These are phyloP conservation scores for Silurus meridionalis DNA, from an alignment of 2,113 vertebrate species.

Conservation along the genomic window DNA sequence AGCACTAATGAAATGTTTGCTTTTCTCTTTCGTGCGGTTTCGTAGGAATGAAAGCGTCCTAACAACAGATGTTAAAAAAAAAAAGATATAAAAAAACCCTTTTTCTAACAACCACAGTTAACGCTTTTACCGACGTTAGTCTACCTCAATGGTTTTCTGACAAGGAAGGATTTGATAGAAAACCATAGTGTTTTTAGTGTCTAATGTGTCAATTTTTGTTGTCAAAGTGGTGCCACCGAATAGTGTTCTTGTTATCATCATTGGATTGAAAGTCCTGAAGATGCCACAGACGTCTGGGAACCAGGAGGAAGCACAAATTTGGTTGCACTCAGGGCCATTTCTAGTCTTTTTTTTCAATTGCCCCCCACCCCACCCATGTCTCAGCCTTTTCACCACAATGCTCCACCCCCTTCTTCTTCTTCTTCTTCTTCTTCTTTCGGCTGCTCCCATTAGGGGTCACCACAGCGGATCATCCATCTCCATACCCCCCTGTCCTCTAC, in stretches of 20 bases:
- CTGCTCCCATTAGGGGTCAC: too few relatives aligned
- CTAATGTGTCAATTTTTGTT: too few relatives aligned
- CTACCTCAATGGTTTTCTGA: not conserved
- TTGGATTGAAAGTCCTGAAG: not conserved
- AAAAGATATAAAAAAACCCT: not conserved
- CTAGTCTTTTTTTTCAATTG: too few relatives aligned
- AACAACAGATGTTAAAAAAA: not conserved
- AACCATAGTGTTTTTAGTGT: not conserved
- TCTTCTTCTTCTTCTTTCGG: too few relatives aligned
- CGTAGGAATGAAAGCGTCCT: not conserved
- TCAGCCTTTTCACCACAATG: too few relatives aligned
- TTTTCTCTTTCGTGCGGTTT: not conserved
- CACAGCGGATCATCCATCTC: too few relatives aligned
- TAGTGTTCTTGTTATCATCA: not conserved
- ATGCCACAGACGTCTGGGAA: not conserved
- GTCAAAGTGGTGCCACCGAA: not conserved
- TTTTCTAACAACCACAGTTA: not conserved
- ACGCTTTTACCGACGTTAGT: not conserved
- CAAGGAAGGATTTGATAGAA: not conserved
- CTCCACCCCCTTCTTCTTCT: too few relatives aligned
- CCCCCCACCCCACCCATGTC: too few relatives aligned
- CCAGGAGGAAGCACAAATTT: not conserved
- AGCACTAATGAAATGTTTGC: not conserved
- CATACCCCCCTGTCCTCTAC: too few relatives aligned
- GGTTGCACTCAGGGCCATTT: too few relatives aligned